Base-by-base conservation (phyloP, 2,888 invertebrate species). In the Nipponacmea schrenckii region DNA sequence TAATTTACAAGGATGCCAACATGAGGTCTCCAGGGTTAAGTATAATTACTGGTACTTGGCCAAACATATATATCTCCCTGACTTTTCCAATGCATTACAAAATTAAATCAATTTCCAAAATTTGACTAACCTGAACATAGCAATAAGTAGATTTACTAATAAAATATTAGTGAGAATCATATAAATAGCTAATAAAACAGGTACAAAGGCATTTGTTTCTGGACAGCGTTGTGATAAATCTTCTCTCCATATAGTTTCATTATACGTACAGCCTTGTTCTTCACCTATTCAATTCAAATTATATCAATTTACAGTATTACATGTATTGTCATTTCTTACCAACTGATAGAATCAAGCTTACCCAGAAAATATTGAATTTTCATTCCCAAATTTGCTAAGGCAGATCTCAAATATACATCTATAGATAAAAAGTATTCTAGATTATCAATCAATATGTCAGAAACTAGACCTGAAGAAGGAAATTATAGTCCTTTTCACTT, bases 81-180 rank as follows among this genome's bases (percentile, higher is more conserved):
- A 39, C 10, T 7, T 39, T 39, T 39, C 39, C 39, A 39, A 39
- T 31, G 31, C 31, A 2, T 4, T 31, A 4, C 2, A 4, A 31
- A 31, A 31, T 4, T 31, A 31, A 4, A 10, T 39, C 39, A 10
- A 39, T 39, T 39, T 39, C 5, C 31, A n/a, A 62, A 20, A 44
- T 45, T 24, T 4, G 15, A 64, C 74, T 50, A 79, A 89, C 89
- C 86, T 88, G 83, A 89, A 89, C 88, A 89, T 89, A 70, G 89
- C 89, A 80, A 89, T 88, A 48, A 89, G 84, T 15, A 89, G 85
- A 72, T 89, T 89, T 72, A 89, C 84, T 48, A 89, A 82, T 14
- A 89, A 80, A 67, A 89, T 84, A 77, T 89, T 89, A 56, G 87
- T 87, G 64, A 89, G 78, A 31, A 89, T 76, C 79, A 89, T 84